A percentile compares a stretch with the other conserved stretches of the same genome.
phyloP scores from a whole-genome alignment of 2,888 invertebrate genomes.

The Plagodis pulveraria region DNA sequence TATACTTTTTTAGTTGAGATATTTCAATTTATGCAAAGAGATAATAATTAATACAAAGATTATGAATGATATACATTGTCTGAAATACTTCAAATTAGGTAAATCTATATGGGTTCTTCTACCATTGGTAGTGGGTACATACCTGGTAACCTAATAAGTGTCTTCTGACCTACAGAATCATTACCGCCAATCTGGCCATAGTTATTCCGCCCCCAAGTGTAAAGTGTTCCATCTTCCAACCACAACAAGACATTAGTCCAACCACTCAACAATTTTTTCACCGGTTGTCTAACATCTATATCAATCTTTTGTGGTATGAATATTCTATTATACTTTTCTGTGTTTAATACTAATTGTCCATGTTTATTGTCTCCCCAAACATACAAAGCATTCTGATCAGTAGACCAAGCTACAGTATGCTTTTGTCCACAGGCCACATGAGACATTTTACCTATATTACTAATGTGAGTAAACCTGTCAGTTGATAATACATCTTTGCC shows the following conservation, averaged over 20 bases:
- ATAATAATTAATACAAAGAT: too few relatives aligned
- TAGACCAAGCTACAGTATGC: conserved; percentile 87
- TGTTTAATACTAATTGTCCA: conserved; percentile 89
- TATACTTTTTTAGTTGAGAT: too few relatives aligned
- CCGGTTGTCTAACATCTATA: conserved; percentile 80
- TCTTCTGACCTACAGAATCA: conserved; percentile 59
- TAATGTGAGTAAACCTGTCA: conserved; percentile 81
- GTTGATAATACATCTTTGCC: conserved; percentile 64
- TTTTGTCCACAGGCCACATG: conserved; percentile 92
- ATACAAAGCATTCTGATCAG: conserved; percentile 85
- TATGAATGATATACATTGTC: too few relatives aligned
- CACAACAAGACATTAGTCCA: conserved; percentile 92
- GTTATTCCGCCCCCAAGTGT: conserved; percentile 92
- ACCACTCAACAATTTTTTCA: conserved; percentile 87
- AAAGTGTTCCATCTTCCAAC: conserved; percentile 86
- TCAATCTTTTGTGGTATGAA: conserved; percentile 83
- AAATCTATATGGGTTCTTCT: too few relatives aligned
- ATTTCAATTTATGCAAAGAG: too few relatives aligned
- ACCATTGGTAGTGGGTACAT: conserved; percentile 32
- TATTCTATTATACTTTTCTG: conserved; percentile 77
- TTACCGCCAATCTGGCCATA: conserved; percentile 90
- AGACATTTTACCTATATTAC: conserved; percentile 82
- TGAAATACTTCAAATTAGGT: too few relatives aligned
- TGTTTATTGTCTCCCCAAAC: conserved; percentile 94
- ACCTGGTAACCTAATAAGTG: conserved; percentile 70